phyloP scores from a whole-genome alignment of 23 tunicate genomes.

The Diplosoma virens region DNA sequence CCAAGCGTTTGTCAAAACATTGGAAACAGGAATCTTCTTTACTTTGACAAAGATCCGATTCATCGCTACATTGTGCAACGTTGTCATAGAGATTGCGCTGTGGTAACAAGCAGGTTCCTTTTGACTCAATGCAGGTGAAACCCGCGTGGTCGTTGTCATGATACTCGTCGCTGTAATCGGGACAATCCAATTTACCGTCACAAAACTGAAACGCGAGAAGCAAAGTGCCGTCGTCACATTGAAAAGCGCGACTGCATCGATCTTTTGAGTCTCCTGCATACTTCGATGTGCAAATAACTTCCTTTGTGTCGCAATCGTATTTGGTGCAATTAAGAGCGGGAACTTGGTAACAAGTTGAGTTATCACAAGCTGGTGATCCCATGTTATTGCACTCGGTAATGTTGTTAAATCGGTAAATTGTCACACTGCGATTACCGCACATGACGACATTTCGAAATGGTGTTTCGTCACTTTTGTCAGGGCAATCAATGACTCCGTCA shows the following conservation, averaged over 20 bases:
- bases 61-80: slow-evolving; percentile 32
- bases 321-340: neutral
- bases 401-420: neutral
- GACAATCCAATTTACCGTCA: slow-evolving; percentile 10
- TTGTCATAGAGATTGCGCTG: slow-evolving; percentile 30
- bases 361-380: neutral
- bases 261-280: too few relatives aligned
- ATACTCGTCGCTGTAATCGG: slow-evolving; percentile 26
- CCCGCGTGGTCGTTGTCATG: neutral
- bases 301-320: neutral
- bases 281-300: neutral
- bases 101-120: slow-evolving; percentile 1
- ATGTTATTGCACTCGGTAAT: neutral
- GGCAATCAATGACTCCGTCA: neutral
- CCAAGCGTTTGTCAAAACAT: slow-evolving; percentile 20
- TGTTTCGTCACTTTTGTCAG: neutral
- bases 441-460: neutral
- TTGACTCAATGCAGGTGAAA: neutral
- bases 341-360: neutral
- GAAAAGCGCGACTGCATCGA: neutral
- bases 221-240: neutral
- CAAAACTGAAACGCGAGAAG: slow-evolving; percentile 5
- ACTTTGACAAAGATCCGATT: slow-evolving; percentile 34
- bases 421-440: slow-evolving; percentile 6
- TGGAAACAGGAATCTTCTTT: slow-evolving; percentile 19